phyloP scores from a whole-genome alignment of 1,140 invertebrate species.

The Panulirus ornatus region DNA sequence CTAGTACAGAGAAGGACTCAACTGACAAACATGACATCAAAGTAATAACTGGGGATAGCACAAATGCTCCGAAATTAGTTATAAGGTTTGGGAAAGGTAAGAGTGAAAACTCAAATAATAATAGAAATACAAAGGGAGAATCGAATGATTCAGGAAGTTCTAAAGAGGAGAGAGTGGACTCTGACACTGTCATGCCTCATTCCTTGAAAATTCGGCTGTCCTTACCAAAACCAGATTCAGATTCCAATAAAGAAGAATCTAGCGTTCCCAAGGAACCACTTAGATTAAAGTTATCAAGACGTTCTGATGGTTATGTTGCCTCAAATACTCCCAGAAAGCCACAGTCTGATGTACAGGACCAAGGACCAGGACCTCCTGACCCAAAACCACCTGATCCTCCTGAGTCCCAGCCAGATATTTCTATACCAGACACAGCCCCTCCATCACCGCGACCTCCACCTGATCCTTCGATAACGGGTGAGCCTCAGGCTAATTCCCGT shows the following conservation, averaged over 20 bases:
- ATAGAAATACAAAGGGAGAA: slow-evolving; percentile 27
- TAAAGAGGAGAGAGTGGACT: slow-evolving; percentile 5
- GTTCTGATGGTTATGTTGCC: slow-evolving; percentile 71
- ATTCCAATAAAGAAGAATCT: slow-evolving; percentile 46
- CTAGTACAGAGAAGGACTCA: slow-evolving; percentile 37
- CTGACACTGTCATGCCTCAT: slow-evolving; percentile 11
- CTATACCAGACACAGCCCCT: slow-evolving; percentile 14
- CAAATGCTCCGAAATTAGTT: slow-evolving; percentile 64
- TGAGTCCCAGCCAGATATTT: background rate
- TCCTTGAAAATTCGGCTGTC: slow-evolving; percentile 52
- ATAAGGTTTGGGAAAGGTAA: slow-evolving; percentile 54
- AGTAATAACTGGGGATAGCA: slow-evolving; percentile 54
- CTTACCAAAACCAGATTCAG: slow-evolving; percentile 47
- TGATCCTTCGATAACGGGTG: background rate
- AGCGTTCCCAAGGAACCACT: slow-evolving; percentile 62
- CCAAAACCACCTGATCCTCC: slow-evolving; percentile 68
- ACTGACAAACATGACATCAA: slow-evolving; percentile 51
- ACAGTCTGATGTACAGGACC: slow-evolving; percentile 52
- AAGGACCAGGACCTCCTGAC: slow-evolving; percentile 70
- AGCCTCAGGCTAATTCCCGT: background rate
- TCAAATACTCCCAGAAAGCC: slow-evolving; percentile 63
- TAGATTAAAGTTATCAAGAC: slow-evolving; percentile 69
- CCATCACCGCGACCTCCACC: slow-evolving; percentile 9
- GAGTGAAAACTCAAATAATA: slow-evolving; percentile 44
- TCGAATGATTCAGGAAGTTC: background rate